Evolutionary conservation across 2,888 invertebrate species (phyloP).

Genomic region (Maniola hyperantus): DNA sequence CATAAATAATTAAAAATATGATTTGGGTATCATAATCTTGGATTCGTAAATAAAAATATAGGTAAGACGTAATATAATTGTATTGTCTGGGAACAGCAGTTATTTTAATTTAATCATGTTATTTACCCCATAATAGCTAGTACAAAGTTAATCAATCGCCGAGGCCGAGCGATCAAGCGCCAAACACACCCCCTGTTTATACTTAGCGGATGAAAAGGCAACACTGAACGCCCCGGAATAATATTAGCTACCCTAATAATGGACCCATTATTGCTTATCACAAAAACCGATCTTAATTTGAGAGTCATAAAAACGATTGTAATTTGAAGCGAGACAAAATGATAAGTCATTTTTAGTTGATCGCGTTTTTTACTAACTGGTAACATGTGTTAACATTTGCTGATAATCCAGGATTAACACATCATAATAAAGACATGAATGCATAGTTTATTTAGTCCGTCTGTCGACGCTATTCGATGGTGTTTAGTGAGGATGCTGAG

Average conservation of each 20-base stretch:
- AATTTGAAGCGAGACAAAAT: conserved; percentile 30
- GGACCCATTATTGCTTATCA: conserved; percentile 60
- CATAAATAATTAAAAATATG: too few relatives aligned
- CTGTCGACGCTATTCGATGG: conserved; percentile 71
- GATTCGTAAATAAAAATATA: not conserved
- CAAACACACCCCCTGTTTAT: conserved; percentile 81
- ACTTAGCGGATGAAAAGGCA: conserved; percentile 82
- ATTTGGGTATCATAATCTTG: not conserved
- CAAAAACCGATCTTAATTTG: conserved; percentile 52
- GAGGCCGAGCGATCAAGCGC: conserved; percentile 72
- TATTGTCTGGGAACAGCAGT: conserved; percentile 25
- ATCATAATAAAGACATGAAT: conserved; percentile 83
- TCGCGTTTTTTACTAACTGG: conserved; percentile 75
- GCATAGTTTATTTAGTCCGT: conserved; percentile 77
- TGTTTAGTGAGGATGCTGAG: conserved; percentile 54
- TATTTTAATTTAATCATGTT: conserved; percentile 42
- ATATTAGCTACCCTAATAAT: conserved; percentile 82
- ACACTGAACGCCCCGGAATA: conserved; percentile 81
- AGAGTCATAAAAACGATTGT: conserved; percentile 52
- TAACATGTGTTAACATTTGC: conserved; percentile 83
- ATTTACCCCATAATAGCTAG: conserved; percentile 54
- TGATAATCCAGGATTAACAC: conserved; percentile 82
- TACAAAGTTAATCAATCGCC: conserved; percentile 76
- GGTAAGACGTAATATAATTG: conserved; percentile 25
- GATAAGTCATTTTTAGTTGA: conserved; percentile 48